These are phyloP conservation scores for Acrobasis suavella DNA, from an alignment of 2,888 invertebrate genomes.

Conservation along the genomic window DNA sequence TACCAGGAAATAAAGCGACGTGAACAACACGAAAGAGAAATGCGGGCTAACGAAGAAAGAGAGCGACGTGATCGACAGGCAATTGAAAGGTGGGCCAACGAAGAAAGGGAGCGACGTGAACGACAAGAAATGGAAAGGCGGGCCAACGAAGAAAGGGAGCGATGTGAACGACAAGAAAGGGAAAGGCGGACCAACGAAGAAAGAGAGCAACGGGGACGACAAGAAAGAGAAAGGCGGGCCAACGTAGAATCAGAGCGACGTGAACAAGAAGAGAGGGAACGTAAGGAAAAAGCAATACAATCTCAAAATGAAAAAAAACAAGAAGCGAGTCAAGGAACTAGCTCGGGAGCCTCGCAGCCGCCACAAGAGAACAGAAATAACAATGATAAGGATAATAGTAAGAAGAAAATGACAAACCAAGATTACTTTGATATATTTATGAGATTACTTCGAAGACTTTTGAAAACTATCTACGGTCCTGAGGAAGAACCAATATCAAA, in stretches of 20 bases:
- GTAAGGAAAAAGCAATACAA: no score
- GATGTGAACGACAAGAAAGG: not conserved
- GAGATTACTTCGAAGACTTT: slow-evolving; percentile 9
- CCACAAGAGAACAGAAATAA: not conserved
- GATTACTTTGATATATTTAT: not conserved
- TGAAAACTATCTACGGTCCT: not conserved
- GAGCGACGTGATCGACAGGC: not conserved
- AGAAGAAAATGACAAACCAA: not conserved
- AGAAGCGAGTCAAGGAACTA: not conserved
- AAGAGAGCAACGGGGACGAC: not conserved
- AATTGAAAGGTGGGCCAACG: not conserved
- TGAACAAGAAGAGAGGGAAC: not conserved
- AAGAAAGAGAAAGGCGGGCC: not conserved
- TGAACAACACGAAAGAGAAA: not conserved
- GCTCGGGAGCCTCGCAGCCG: slow-evolving; percentile 1
- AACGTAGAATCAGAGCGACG: not conserved
- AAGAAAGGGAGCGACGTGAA: not conserved
- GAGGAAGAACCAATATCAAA: not conserved
- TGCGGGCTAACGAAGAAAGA: not conserved
- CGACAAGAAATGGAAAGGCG: not conserved
- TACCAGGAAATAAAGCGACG: not conserved
- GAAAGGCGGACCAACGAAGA: not conserved
- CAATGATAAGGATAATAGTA: not conserved
- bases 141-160: not conserved
- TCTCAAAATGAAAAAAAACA: not conserved